phyloP scores from a whole-genome alignment of 2,888 invertebrate genomes.

The Pristionchus arcanus region DNA sequence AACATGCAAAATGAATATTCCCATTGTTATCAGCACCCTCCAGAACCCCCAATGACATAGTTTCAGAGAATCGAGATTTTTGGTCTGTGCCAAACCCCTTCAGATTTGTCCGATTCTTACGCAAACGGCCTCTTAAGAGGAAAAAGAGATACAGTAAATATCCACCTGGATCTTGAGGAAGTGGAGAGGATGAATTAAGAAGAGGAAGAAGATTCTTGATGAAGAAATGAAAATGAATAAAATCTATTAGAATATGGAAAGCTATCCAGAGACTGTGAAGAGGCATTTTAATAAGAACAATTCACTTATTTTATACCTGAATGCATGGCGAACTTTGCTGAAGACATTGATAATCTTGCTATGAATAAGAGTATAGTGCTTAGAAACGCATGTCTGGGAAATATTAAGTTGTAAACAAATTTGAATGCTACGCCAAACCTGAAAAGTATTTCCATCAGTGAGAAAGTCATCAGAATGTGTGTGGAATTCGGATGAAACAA shows the following conservation, averaged over 20 bases:
- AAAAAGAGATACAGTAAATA: background rate
- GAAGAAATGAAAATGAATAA: constrained; percentile 28
- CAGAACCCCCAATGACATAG: too few relatives aligned
- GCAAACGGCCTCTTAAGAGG: too few relatives aligned
- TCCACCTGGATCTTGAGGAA: constrained; percentile 25
- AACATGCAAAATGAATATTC: too few relatives aligned
- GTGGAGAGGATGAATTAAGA: background rate
- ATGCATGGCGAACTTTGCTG: constrained; percentile 1
- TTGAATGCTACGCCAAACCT: background rate
- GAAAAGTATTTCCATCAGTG: constrained; percentile 33
- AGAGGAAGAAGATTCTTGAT: background rate
- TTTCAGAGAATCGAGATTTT: too few relatives aligned
- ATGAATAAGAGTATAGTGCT: constrained; percentile 52
- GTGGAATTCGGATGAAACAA: constrained; percentile 29
- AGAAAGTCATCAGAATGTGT: constrained; percentile 51
- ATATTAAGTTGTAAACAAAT: too few relatives aligned
- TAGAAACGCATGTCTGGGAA: constrained; percentile 20
- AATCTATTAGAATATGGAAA: background rate
- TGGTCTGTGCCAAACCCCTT: too few relatives aligned
- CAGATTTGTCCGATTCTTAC: too few relatives aligned
- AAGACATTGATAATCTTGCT: constrained; percentile 46
- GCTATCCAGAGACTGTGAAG: constrained; percentile 8
- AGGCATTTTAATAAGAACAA: too few relatives aligned
- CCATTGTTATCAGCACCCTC: too few relatives aligned
- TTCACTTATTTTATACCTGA: constrained; percentile 32